Evolutionary conservation across 1,140 invertebrate genomes (phyloP).

Genomic region (Ostrea denselamellosa): DNA sequence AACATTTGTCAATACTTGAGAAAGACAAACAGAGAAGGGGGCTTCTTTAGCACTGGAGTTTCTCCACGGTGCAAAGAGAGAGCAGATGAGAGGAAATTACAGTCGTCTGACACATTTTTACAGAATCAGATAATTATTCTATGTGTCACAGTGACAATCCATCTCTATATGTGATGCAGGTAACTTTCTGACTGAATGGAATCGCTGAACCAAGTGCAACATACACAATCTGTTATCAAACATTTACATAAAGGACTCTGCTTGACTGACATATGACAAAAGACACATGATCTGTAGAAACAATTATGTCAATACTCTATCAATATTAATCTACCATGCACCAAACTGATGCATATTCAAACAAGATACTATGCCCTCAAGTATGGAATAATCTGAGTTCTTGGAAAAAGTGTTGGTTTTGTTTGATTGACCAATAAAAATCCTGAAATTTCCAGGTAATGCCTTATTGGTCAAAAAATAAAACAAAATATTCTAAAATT

Average conservation of each 20-base stretch:
- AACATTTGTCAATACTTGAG: not conserved
- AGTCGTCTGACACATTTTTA: not conserved
- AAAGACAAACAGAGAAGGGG: slow-evolving; percentile 4
- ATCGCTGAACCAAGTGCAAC: not conserved
- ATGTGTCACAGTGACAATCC: not conserved
- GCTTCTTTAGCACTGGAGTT: not conserved
- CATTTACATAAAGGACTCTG: not conserved
- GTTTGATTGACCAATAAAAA: too few species aligned
- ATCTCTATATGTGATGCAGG: not conserved
- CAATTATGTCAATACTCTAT: not conserved
- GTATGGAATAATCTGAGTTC: too few species aligned
- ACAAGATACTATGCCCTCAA: not conserved
- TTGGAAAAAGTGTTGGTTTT: too few species aligned
- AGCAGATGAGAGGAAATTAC: not conserved
- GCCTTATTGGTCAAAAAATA: too few species aligned
- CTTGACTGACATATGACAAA: not conserved
- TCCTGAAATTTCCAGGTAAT: too few species aligned
- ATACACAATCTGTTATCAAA: not conserved
- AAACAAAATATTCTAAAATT: too few species aligned
- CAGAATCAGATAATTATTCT: not conserved
- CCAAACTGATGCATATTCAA: not conserved
- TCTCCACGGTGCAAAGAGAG: not conserved
- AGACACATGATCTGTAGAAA: slow-evolving; percentile 7
- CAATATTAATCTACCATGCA: not conserved
- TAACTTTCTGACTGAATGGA: slow-evolving; percentile 2